Percentiles rank a stretch among this genome's conserved stretches.
Conservation (phyloP, 2,797 vertebrate genomes). For the Sebastes taczanowskii region DNA sequence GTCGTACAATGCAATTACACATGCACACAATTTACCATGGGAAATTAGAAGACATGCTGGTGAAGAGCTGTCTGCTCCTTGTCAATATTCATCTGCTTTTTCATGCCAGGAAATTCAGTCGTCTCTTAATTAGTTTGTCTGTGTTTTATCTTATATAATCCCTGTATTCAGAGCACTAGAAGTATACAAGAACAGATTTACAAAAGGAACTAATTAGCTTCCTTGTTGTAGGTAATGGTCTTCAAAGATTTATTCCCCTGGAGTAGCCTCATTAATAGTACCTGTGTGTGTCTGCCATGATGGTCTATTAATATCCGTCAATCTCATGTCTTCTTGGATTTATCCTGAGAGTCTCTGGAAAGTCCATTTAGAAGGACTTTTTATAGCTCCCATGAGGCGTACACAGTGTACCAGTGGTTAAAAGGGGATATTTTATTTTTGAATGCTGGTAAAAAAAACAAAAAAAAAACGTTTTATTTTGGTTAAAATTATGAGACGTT, state of each 20-base stretch:
- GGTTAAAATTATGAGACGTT: neutral
- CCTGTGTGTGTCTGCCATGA: conserved; percentile 20
- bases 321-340: conserved; percentile 25
- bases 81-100: neutral
- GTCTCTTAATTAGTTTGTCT: neutral
- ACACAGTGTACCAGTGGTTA: neutral
- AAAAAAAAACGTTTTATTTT: neutral
- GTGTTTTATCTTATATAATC: conserved; percentile 15
- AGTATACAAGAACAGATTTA: conserved; percentile 13
- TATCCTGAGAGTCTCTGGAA: conserved; percentile 28
- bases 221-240: conserved; percentile 21
- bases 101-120: neutral
- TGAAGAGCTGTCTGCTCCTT: neutral
- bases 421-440: conserved; percentile 1
- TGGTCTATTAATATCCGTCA: conserved; percentile 53
- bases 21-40: neutral
- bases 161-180: neutral
- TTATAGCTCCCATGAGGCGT: conserved; percentile 1
- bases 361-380: conserved; percentile 13
- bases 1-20: neutral
- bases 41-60: neutral
- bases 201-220: conserved; percentile 52
- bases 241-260: conserved; percentile 43
- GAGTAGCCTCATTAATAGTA: conserved; percentile 45
- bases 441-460: neutral